Conservation (phyloP, 2,797 vertebrate species). For the Lithobates pipiens region DNA sequence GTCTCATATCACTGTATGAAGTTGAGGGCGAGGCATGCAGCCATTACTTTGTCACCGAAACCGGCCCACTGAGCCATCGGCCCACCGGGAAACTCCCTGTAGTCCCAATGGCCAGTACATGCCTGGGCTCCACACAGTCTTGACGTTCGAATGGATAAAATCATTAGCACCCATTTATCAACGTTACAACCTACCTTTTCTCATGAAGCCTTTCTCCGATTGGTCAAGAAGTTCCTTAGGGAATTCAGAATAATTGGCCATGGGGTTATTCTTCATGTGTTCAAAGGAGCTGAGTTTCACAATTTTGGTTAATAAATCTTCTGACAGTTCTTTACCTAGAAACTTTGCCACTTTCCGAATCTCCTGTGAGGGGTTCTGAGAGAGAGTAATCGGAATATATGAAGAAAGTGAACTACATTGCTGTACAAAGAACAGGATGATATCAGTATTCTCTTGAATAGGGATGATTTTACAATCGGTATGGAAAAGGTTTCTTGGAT, state of each 20-base stretch:
- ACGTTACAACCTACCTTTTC: conserved; percentile 47
- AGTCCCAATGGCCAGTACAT: no score
- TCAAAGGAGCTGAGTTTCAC: conserved; percentile 46
- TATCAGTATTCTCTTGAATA: no score
- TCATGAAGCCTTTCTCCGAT: conserved; percentile 41
- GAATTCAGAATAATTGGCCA: conserved; percentile 43
- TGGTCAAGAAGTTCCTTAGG: conserved; percentile 41
- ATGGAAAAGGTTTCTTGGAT: no score
- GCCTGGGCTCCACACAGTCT: no score
- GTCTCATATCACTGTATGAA: no score
- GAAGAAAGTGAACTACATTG: background rate
- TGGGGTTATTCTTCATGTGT: conserved; percentile 53
- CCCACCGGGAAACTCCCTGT: no score
- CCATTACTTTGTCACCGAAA: no score
- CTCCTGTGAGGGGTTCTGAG: conserved; percentile 34
- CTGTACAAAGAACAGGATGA: background rate
- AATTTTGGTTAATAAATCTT: conserved; percentile 29
- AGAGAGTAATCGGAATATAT: background rate
- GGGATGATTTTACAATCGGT: no score
- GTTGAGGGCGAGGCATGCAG: no score
- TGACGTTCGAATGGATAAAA: no score
- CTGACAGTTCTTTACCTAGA: conserved; percentile 27
- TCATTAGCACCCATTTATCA: no score
- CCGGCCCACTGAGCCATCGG: no score
- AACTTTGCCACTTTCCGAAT: conserved; percentile 39